Base-by-base conservation (phyloP, 2,113 vertebrate genomes). In the Sula dactylatra region DNA sequence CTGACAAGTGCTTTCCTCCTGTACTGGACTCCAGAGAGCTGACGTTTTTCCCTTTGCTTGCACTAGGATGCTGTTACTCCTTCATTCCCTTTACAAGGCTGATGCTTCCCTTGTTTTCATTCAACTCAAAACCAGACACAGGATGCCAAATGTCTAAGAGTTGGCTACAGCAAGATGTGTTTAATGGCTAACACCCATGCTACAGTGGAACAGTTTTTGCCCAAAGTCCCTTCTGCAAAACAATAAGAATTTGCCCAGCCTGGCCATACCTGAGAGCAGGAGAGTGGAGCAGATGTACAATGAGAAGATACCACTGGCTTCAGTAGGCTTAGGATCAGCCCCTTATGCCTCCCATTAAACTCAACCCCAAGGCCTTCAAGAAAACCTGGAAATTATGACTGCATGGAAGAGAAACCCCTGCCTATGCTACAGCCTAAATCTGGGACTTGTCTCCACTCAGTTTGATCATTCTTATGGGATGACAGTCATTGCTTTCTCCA, bases 401-500 rank as follows among this genome's bases (percentile, higher is more conserved):
- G 83, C 72, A 95, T 20, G 2, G 54, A 88, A 69, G 42, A 93
- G 72, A 89, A 94, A 82, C 15, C 22, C 69, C 55, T 89, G 90
- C 70, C 92, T 70, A 45, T 77, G 65, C 86, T 29, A 25, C 31
- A 72, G 44, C 55, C 86, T 94, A 93, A 95, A 96, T 93, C 34
- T 88, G 71, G 67, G 86, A 38, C 66, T 82, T 86, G 88, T 86
- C 93, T 93, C 64, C 45, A 64, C 64, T 86, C 13, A 4, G 87
- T 93, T 94, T 86, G 82, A 96, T 97, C 91, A 78, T 62, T 73
- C 90, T 78, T 91, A 66, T 9, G 59, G 70, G 79, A 96, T 71
- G 69, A 95, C 64, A 84, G 66, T 64, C 83, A 93, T 89, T 92
- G 92, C 74, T 93, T 97, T 95, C 93, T 94, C 77, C 88, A 95